These are phyloP conservation scores for Linepithema humile DNA, from an alignment of 1,140 invertebrate genomes.

Conservation along the genomic window DNA sequence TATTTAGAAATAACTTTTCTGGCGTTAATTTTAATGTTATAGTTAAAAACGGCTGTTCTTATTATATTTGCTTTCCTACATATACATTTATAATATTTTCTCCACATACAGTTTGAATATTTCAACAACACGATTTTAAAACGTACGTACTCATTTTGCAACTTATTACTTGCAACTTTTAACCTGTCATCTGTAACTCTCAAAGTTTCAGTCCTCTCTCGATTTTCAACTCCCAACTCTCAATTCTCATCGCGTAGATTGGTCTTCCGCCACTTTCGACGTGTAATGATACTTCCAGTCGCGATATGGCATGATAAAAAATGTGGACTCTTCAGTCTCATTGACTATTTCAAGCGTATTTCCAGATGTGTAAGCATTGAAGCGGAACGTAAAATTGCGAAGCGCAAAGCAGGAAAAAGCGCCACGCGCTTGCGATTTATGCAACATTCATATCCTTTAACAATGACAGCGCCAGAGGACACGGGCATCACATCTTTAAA, in stretches of 20 bases:
- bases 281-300: background rate
- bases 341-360: background rate
- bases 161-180: constrained; percentile 15
- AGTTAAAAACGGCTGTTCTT: background rate
- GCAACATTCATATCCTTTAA: constrained; percentile 29
- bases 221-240: background rate
- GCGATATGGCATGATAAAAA: background rate
- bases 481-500: constrained; percentile 50
- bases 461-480: constrained; percentile 17
- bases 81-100: background rate
- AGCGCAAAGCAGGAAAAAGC: background rate
- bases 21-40: background rate
- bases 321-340: background rate
- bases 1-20: background rate
- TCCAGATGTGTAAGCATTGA: background rate
- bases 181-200: constrained; percentile 28
- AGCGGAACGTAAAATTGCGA: background rate
- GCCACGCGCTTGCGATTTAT: constrained; percentile 20
- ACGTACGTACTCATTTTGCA: constrained; percentile 4
- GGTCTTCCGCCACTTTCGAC: background rate
- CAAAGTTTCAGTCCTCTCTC: constrained; percentile 29
- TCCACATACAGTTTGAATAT: background rate
- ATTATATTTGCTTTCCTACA: background rate
- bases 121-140: constrained; percentile 13
- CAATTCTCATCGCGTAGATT: background rate